Evolutionary conservation across 2,888 invertebrate species (phyloP), one percentile per base, ranked within the genome.

Genomic region (Papilio gigon): DNA sequence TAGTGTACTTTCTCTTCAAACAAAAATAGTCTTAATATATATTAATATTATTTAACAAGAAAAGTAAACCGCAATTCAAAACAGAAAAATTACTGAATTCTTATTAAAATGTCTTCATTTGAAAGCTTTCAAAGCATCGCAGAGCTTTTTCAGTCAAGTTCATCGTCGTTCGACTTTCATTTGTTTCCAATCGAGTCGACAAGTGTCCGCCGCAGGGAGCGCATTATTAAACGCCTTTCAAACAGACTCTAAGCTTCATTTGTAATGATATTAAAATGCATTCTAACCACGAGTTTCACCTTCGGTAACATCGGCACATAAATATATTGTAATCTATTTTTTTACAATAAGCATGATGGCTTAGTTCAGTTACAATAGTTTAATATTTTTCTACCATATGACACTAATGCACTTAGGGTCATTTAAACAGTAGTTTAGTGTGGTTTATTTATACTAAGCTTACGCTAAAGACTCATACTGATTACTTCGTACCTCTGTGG

Each of bases 131-230:
- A 56, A 33, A 33, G 22, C 33, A 33, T 44, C 58, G 44, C 42
- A 11, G 44, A 40, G 58, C 56, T 47, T 59, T 66, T 66, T 47
- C 59, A 47, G 60, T 59, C 56, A 58, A 65, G 58, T 65, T 65
- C 65, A 44, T 30, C 42, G 42, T 58, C 59, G 63, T 64, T 64
- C 63, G 47, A 47, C 71, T 82, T 83, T 79, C 78, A 81, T 84
- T 83, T 81, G 83, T 80, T 79, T 78, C 77, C 81, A 76, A 83
- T 84, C 81, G 82, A 73, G 75, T 80, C 71, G 77, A 77, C 81
- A 78, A 74, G 78, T 74, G 78, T 77, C 78, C 78, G 77, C 74
- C 76, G 79, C 80, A 78, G 77, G 77, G 53, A 77, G 80, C 77
- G 76, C 76, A 75, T 82, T 81, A 83, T 82, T 83, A 82, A 78